Base-by-base conservation (phyloP, 2,113 vertebrate genomes). In the Mus musculus region DNA sequence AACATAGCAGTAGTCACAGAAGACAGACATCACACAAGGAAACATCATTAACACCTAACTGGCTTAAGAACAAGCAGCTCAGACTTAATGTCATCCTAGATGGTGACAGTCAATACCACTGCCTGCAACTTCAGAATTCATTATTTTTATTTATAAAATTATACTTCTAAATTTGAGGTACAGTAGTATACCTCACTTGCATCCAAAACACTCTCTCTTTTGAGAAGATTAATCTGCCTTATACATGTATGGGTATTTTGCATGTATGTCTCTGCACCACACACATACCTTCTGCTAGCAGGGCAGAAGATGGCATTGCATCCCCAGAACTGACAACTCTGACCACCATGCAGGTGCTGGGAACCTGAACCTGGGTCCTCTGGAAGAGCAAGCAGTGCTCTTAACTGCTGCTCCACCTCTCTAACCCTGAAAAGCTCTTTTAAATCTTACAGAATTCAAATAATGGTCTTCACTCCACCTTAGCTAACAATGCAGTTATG, bases 401-500 rank as follows among this genome's bases (percentile, higher is more conserved):
- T 19, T 10, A 46, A 86, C 28, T 42, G 28, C 26, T 67, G 28
- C 46, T 20, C 39, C 82, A 22, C 65, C n/a, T 85, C 59, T 61
- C 24, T 24, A 42, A 42, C 24, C 82, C 63, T 8, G 39, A 65
- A 91, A 98, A 89, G 52, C 65, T 96, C 94, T 91, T 65, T 96
- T 93, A 96, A 93, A 73, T 93, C 59, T 82, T 63, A 91, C 0
- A 72, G 42, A 87, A 89, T 91, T 94, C 92, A 97, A 95, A 92
- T n/a, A 96, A 39, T 94, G 4, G 28, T 77, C 77, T 73, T 96
- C 92, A 16, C 8, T 75, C 89, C 46, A 24, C 59, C 92, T 88
- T 78, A 92, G 86, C 92, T 97, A 97, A 96, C 16, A 91, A 88
- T 94, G 72, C 80, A 96, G 46, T 96, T 54, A 97, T 95, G 97